Evolutionary conservation across 2,797 vertebrate species (phyloP), one percentile per base, ranked within the genome.

Genomic region (Peromyscus aztecus): DNA sequence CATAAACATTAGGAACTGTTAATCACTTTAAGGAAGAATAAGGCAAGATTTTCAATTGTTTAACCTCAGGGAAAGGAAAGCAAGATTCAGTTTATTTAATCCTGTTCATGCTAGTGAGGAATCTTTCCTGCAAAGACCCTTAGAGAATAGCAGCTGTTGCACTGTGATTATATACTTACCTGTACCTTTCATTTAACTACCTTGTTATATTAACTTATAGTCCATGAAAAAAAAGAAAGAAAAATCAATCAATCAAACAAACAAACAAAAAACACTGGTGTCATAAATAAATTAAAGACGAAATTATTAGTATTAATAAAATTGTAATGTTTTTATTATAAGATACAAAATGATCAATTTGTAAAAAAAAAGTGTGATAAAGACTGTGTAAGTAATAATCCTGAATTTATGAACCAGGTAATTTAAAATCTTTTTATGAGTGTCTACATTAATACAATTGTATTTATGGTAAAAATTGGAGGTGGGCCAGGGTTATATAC

Each of bases 271-370:
- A 59, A 59, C 37, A 46, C 24, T 69, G 17, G 43, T 65, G 49
- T 85, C 14, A 67, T 80, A 90, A 92, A 27, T 78, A 91, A 95
- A 95, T 13, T 86, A 83, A 61, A 61, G 23, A 1, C 21, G 4
- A 89, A 34, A 14, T 83, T 83, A 82, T 46, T 21, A 83, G 8
- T 78, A 95, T 96, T 63, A 95, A 86, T 67, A 69, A 87, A 77
- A 94, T 43, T 83, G 67, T 37, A 3, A 49, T 2, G 6, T 88
- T 95, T 92, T 95, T 9, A 90, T 77, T 77, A 67, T 84, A 37
- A 63, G 9, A 57, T 63, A 67, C 29, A 75, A 97, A 87, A 75
- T 94, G 24, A 24, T 5, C 63, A 90, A 89, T 77, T 71, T 63
- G 55, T 85, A 77, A 85, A 71, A 34, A 91, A 57, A 49, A 49